Percentiles rank a stretch among this genome's conserved stretches.
Conservation (phyloP, 2,888 invertebrate species). For the Taphrorychus bicolor region DNA sequence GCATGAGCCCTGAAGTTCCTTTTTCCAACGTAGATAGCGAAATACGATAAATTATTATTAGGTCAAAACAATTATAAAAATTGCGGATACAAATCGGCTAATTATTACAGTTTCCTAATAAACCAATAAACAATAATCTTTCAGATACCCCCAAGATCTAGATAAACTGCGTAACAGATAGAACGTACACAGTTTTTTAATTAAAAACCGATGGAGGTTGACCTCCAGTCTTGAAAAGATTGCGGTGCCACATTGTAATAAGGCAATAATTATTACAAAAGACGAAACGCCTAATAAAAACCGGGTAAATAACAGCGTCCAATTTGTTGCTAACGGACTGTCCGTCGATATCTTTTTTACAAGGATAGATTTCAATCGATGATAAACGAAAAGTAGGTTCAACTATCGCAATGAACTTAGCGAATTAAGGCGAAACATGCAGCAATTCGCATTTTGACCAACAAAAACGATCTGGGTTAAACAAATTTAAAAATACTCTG, state of each 20-base stretch:
- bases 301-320: conserved; percentile 26
- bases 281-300: conserved; percentile 38
- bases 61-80: conserved; percentile 16
- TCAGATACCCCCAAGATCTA: conserved; percentile 12
- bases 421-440: conserved; percentile 1
- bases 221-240: conserved; percentile 35
- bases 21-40: background rate
- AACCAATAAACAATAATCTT: conserved; percentile 30
- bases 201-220: conserved; percentile 21
- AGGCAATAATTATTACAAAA: conserved; percentile 40
- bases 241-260: conserved; percentile 35
- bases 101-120: conserved; percentile 19
- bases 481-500: background rate
- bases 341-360: conserved; percentile 23
- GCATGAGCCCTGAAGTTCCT: background rate
- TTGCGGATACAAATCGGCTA: conserved; percentile 4
- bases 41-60: conserved; percentile 13
- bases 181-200: conserved; percentile 26
- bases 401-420: conserved; percentile 9
- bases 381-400: conserved; percentile 32
- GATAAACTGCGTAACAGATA: conserved; percentile 25
- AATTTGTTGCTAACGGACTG: conserved; percentile 31
- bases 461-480: conserved; percentile 1
- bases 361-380: conserved; percentile 40
- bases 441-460: conserved; percentile 1